Base-by-base conservation (phyloP, 2,888 invertebrate species). In the Antheraea yamamai region DNA sequence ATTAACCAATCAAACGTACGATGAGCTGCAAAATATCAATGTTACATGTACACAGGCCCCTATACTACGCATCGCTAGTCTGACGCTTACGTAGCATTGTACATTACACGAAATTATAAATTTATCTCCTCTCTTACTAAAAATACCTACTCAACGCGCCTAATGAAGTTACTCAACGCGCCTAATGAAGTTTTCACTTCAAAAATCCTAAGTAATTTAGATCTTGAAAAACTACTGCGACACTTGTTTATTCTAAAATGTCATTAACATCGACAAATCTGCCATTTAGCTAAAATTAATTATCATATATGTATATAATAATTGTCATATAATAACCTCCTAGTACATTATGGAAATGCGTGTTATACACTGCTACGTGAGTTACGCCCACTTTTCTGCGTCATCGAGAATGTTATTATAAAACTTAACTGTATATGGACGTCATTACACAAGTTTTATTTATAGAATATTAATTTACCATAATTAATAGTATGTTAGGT, bases 301-400 rank as follows among this genome's bases (percentile, higher is more conserved):
- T n/a, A n/a, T n/a, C n/a, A n/a, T n/a, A n/a, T n/a, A n/a, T n/a
- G n/a, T n/a, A n/a, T n/a, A n/a, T n/a, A n/a, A n/a, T n/a, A n/a
- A 39, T 70, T 20, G 39, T 39, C 16, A 20, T 18, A 20, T 70
- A 70, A 70, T n/a, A n/a, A 70, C 70, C 39, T 70, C 70, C 70
- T 39, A 39, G 39, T 70, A 23, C 39, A 70, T n/a, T 70, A 30
- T 66, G 64, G 64, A 16, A 70, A 70, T 70, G 39, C 70, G 70
- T 70, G n/a, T n/a, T 12, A 39, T 8, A 70, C 35, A n/a, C n/a
- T 8, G 39, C 10, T 70, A 66, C 64, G 64, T 16, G 64, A 26
- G 16, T 4, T 66, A 70, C 70, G 70, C 70, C 70, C 70, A 70
- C 70, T 39, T 70, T 14, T n/a, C 39, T 39, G 39, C 70, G 70